A percentile compares a stretch with the other conserved stretches of the same genome.
phyloP scores from a whole-genome alignment of 2,888 invertebrate species.

The Drosophila formosana region DNA sequence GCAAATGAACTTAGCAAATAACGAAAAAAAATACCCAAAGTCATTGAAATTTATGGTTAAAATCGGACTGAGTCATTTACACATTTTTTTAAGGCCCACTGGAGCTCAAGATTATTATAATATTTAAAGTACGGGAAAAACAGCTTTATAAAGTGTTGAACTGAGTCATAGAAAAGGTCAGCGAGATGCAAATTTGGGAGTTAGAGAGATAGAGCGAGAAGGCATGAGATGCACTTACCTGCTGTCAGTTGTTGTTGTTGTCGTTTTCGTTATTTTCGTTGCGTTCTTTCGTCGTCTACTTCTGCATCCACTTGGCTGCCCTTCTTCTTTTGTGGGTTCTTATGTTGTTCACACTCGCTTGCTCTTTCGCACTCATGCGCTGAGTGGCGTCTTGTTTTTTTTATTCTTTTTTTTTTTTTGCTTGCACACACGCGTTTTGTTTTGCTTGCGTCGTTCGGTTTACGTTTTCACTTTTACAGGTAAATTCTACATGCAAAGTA shows the following conservation, averaged over 20 bases:
- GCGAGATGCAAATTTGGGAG: slow-evolving; percentile 26
- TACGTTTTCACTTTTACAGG: slow-evolving; percentile 80
- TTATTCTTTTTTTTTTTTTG: slow-evolving; percentile 29
- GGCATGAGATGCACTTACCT: slow-evolving; percentile 60
- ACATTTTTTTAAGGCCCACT: slow-evolving; percentile 5
- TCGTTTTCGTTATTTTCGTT: slow-evolving; percentile 41
- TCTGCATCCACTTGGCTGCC: slow-evolving; percentile 43
- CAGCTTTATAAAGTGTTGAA: slow-evolving; percentile 2
- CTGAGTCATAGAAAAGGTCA: slow-evolving; percentile 47
- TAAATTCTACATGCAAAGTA: slow-evolving; percentile 61
- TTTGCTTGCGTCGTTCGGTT: slow-evolving; percentile 76
- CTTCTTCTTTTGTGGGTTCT: slow-evolving; percentile 55
- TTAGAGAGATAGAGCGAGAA: slow-evolving; percentile 8
- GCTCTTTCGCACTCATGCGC: slow-evolving; percentile 21
- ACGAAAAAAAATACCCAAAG: slow-evolving; percentile 30
- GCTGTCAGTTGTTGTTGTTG: slow-evolving; percentile 47
- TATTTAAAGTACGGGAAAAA: background rate
- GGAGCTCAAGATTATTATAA: slow-evolving; percentile 2
- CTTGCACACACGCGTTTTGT: slow-evolving; percentile 73
- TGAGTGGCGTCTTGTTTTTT: slow-evolving; percentile 26
- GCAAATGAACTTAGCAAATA: background rate
- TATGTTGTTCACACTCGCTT: slow-evolving; percentile 32
- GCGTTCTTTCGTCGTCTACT: slow-evolving; percentile 33
- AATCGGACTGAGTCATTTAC: slow-evolving; percentile 41
- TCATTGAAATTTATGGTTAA: slow-evolving; percentile 34